Base-by-base conservation (phyloP, 1,140 invertebrate genomes). In the Rhopalosiphum maidis region DNA sequence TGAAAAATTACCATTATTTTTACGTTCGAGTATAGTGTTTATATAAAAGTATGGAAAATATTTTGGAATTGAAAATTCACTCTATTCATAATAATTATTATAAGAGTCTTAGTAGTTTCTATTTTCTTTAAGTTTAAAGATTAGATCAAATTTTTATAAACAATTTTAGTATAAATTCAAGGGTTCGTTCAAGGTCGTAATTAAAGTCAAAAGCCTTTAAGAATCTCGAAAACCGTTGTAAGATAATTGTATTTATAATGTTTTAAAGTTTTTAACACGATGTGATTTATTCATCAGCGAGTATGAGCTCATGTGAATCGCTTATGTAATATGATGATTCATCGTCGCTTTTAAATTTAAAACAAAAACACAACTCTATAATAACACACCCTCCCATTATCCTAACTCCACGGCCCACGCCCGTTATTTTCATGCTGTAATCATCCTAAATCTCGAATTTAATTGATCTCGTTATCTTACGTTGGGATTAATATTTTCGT, bases 1-100 rank as follows among this genome's bases (percentile, higher is more conserved):
- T 77, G 60, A n/a, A 77, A 77, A 77, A 77, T 77, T 35, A 77
- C 60, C n/a, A 77, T 77, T 77, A 77, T 77, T 77, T 77, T n/a
- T n/a, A 77, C 60, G n/a, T 77, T 77, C 30, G 15, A 77, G 60
- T 77, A n/a, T 77, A 30, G 30, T 77, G 30, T 35, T 77, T n/a
- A 77, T 77, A n/a, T 77, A 77, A n/a, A n/a, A 77, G 60, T 18
- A n/a, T 77, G 15, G 60, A 77, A 77, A n/a, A 77, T 77, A 77
- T 77, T n/a, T 77, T n/a, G 23, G 15, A 77, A 77, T 77, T 77
- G 30, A n/a, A n/a, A 77, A n/a, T 77, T 77, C n/a, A n/a, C n/a
- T 77, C 3, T 77, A n/a, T 77, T 77, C 4, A n/a, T n/a, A 77
- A 77, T 35, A 18, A n/a, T 77, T n/a, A 77, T 77, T n/a, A n/a